phyloP scores from a whole-genome alignment of 2,113 vertebrate genomes.

The Colius striatus region DNA sequence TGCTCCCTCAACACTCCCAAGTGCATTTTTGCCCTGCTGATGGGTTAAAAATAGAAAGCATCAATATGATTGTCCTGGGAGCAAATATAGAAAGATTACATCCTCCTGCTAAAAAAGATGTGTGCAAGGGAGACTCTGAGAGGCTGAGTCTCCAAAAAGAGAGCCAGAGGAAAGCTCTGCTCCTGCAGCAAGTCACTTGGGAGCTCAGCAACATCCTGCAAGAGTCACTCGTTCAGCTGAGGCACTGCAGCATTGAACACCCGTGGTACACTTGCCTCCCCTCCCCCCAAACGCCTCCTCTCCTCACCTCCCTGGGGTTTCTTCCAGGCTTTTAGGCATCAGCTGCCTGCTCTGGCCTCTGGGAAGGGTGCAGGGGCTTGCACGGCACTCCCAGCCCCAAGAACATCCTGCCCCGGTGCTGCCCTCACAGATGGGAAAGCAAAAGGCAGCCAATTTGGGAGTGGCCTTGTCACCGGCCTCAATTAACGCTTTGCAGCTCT shows the following conservation, averaged over 20 bases:
- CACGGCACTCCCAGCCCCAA: not conserved
- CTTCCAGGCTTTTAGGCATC: not conserved
- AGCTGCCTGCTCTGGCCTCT: not conserved
- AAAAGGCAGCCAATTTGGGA: not conserved
- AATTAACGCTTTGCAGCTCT: not conserved
- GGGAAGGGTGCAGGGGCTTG: not conserved
- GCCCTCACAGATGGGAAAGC: not conserved
- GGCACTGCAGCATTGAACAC: not conserved
- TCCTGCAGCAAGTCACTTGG: not conserved
- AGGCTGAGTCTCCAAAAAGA: no score
- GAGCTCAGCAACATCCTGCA: not conserved
- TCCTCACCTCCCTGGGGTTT: not conserved
- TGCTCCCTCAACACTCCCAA: no score
- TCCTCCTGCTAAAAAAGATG: no score
- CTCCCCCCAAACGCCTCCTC: not conserved
- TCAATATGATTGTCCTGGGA: no score
- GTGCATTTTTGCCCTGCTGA: no score
- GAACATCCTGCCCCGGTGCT: not conserved
- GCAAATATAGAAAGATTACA: no score
- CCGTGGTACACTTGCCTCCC: not conserved
- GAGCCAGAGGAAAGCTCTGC: no score
- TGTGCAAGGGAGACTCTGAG: no score
- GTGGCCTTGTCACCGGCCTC: not conserved
- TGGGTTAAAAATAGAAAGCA: no score
- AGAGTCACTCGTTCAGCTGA: rapidly evolving